Conservation (phyloP, 2,888 invertebrate species). For the Fabriciana adippe region DNA sequence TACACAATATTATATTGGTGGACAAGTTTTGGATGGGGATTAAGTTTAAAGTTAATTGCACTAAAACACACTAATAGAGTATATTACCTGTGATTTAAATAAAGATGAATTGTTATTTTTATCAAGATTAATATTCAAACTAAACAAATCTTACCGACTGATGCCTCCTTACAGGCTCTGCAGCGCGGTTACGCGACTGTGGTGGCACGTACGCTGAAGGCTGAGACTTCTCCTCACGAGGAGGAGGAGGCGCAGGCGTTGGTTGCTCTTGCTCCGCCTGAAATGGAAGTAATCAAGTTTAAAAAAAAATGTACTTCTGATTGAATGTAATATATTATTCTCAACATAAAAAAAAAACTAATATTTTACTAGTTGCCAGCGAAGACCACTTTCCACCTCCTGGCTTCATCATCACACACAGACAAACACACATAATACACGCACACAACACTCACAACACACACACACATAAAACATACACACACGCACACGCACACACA, state of each 20-base stretch:
- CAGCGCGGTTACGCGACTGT: conserved; percentile 55
- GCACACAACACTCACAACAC: not conserved
- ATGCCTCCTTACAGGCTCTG: conserved; percentile 56
- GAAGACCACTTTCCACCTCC: too few relatives aligned
- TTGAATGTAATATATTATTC: too few relatives aligned
- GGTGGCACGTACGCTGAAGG: conserved; percentile 78
- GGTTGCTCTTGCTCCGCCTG: conserved; percentile 56
- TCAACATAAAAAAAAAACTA: too few relatives aligned
- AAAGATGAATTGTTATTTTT: too few relatives aligned
- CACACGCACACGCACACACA: not conserved
- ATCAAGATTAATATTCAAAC: too few relatives aligned
- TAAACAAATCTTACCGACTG: conserved; percentile 13
- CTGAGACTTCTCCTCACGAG: conserved; percentile 55
- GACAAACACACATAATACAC: not conserved
- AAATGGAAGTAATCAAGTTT: conserved; percentile 13
- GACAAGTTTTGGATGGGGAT: too few relatives aligned
- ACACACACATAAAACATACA: not conserved
- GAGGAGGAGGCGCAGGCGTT: conserved; percentile 58
- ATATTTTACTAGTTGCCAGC: too few relatives aligned
- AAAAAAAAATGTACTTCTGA: too few relatives aligned
- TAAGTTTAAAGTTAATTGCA: too few relatives aligned
- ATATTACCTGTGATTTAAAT: too few relatives aligned
- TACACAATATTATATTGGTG: too few relatives aligned
- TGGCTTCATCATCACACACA: conserved; percentile 7
- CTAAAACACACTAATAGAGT: too few relatives aligned